These are phyloP conservation scores for Listrodromus nycthemerus DNA, from an alignment of 2,888 invertebrate species.

Conservation along the genomic window DNA sequence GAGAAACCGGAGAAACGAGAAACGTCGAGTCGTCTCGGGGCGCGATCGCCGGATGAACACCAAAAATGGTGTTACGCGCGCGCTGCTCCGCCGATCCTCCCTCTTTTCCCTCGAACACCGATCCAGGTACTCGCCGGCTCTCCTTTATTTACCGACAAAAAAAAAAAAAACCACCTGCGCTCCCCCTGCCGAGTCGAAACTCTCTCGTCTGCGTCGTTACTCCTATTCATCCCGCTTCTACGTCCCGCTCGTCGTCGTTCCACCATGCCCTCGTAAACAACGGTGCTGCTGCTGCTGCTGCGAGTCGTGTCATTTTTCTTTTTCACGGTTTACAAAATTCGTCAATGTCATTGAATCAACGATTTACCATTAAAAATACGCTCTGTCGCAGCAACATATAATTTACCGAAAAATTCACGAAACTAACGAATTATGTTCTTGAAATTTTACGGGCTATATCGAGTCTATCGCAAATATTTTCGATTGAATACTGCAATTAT, in stretches of 20 bases:
- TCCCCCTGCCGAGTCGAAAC: neutral
- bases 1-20: slow-evolving; percentile 75
- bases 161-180: slow-evolving; percentile 32
- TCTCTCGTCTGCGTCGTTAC: neutral
- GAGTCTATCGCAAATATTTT: too few relatives aligned
- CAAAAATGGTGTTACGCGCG: slow-evolving; percentile 78
- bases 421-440: too few relatives aligned
- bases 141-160: slow-evolving; percentile 32
- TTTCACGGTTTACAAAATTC: neutral
- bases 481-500: neutral
- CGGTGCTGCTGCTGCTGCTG: too few relatives aligned
- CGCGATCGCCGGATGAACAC: slow-evolving; percentile 69
- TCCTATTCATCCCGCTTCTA: neutral
- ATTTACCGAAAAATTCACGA: too few relatives aligned
- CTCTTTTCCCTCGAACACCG: slow-evolving; percentile 62
- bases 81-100: slow-evolving; percentile 69
- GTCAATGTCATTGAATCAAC: neutral
- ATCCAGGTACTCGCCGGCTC: neutral
- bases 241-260: neutral
- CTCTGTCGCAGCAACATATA: too few relatives aligned
- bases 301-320: neutral
- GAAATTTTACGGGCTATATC: too few relatives aligned
- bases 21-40: slow-evolving; percentile 56
- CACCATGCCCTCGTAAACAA: neutral
- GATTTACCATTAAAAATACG: too few relatives aligned